Base-by-base conservation (phyloP, 2,888 invertebrate species). In the Slavum lentiscoides region DNA sequence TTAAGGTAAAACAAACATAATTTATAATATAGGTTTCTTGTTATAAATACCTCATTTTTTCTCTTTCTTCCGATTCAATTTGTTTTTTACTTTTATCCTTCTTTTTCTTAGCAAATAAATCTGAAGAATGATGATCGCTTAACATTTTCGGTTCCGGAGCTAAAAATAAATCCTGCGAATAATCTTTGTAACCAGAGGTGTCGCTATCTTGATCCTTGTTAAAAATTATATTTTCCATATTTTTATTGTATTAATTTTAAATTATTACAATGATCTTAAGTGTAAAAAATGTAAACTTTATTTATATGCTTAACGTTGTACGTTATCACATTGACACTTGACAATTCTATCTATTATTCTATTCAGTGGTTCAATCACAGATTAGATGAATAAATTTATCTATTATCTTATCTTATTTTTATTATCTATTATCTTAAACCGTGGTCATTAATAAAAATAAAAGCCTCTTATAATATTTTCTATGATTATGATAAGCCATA, bases 51-150 rank as follows among this genome's bases (percentile, higher is more conserved):
- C 96, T 96, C 97, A 97, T 97, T 87, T 95, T 95, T 86, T 97
- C 95, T 82, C 97, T 88, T 86, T 97, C 97, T 85, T 97, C 97
- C 86, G 97, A 96, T 86, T 97, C 96, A 15, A 95, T 86, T 87
- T 96, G 95, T 91, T 93, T 87, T 93, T 93, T 85, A 91, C 92
- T 87, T 85, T 86, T 82, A 82, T 83, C 82, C 91, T 92, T 75
- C 89, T 90, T 85, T 92, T 93, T 85, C 23, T 72, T 80, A 1
- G 55, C 62, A 64, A 55, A 80, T 58, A 15, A 11, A 58, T 80
- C 80, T 43, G 58, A 80, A n/a, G 62, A 72, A 64, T 64, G 19
- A 59, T 59, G 75, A 15, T 72, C 64, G 30, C 66, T 80, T 64
- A 72, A 72, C 23, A 43, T 37, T 80, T 80, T 80, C 13, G 72